Evolutionary conservation across 2,888 invertebrate genomes (phyloP), one percentile per base, ranked within the genome.

Genomic region (Nomada hirtipes): DNA sequence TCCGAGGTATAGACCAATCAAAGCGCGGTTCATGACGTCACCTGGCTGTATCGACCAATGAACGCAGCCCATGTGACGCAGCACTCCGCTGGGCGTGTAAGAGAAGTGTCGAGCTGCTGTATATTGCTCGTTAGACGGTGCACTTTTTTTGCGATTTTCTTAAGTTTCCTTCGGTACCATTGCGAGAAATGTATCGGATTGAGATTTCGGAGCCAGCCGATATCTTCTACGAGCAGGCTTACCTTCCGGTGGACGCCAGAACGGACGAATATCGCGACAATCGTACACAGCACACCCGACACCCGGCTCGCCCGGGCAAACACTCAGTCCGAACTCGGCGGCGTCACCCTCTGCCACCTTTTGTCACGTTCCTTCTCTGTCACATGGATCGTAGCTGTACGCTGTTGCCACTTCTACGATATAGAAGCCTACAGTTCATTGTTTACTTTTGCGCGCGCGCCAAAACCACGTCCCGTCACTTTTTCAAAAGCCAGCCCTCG

Each of bases 31-130:
- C 88, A 89, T 94, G 94, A 94, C 94, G 94, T 94, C 94, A 93
- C 92, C 86, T 86, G 90, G 93, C 93, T 93, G 88, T 94, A 94
- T 94, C 94, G 94, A 94, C 94, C 94, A 94, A 94, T 94, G 91
- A 94, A 88, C 92, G 92, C 86, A 87, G 92, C 92, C 94, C 94
- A 94, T 94, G 94, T 94, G 94, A 94, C 94, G 94, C 94, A 94
- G 94, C 93, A 91, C 89, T 90, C 89, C 87, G 89, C 90, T 91
- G 91, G 90, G 91, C 89, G 91, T 90, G 92, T 91, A 86, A 89
- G 89, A 88, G 82, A 81, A 82, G 87, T 88, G 83, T 88, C 88
- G 84, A 87, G 82, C 88, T 87, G 76, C 80, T 82, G 87, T 82
- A 84, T 82, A 85, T 88, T 65, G 81, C 84, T 80, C 86, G 85